These are phyloP conservation scores for Crocodylus rhombifer DNA, from an alignment of 2,797 vertebrate species.

Conservation along the genomic window DNA sequence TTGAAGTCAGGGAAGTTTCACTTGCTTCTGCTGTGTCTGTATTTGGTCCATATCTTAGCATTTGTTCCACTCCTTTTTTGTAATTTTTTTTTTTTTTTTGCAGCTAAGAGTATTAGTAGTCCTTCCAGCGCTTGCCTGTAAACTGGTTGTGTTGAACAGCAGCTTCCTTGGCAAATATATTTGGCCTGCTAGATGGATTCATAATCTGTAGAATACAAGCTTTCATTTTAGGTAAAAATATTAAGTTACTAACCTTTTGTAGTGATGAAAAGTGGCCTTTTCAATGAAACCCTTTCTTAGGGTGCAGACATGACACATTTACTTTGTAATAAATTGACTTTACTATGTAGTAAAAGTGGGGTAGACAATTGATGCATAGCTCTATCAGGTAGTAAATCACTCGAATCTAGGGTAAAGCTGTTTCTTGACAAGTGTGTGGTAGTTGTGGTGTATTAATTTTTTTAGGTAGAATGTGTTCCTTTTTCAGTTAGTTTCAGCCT, in stretches of 20 bases:
- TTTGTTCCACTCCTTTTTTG: conserved; percentile 19
- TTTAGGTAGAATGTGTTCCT: too few species aligned
- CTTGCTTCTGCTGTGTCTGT: not conserved
- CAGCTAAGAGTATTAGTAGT: conserved; percentile 34
- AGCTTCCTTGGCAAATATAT: not conserved
- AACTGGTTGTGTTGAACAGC: conserved; percentile 17
- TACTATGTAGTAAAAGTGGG: too few species aligned
- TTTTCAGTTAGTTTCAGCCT: too few species aligned
- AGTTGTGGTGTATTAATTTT: too few species aligned
- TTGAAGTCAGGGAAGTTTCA: not conserved
- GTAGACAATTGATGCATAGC: too few species aligned
- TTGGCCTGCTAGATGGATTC: conserved; percentile 39
- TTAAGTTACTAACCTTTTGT: conserved; percentile 22
- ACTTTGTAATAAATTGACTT: too few species aligned
- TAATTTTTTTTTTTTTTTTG: not conserved
- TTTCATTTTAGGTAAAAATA: conserved; percentile 34
- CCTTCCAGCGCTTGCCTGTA: conserved; percentile 38
- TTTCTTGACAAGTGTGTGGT: too few species aligned
- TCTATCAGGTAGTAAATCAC: too few species aligned
- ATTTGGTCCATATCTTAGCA: not conserved
- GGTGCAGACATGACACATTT: too few species aligned
- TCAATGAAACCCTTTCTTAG: not conserved
- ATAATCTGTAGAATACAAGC: not conserved
- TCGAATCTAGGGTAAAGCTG: too few species aligned
- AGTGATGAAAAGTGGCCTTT: conserved; percentile 28